Evolutionary conservation across 2,888 invertebrate species (phyloP).

Genomic region (Apotomis capreana): DNA sequence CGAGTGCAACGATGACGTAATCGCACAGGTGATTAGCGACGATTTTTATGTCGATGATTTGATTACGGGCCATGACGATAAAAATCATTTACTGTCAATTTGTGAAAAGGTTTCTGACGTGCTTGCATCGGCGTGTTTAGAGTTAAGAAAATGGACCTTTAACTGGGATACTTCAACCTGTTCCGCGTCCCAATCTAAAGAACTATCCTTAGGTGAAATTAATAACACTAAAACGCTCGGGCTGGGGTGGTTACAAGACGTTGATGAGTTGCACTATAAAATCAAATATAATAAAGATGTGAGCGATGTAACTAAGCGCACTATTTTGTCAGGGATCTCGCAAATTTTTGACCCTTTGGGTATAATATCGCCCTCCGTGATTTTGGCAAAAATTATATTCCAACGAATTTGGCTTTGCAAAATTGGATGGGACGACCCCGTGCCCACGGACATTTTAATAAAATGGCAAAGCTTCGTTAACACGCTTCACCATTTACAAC

Average conservation of each 20-base stretch:
- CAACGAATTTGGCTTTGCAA: too few species aligned
- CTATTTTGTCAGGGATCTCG: too few species aligned
- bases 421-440: too few species aligned
- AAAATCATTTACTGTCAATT: constrained; percentile 16
- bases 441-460: too few species aligned
- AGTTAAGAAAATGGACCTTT: constrained; percentile 8
- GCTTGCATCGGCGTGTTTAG: background rate
- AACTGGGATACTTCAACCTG: background rate
- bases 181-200: background rate
- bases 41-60: constrained; percentile 50
- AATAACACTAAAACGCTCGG: constrained; percentile 42
- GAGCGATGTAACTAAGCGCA: too few species aligned
- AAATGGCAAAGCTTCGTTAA: too few species aligned
- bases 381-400: too few species aligned
- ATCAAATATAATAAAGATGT: constrained; percentile 15
- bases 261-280: constrained; percentile 41
- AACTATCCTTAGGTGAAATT: constrained; percentile 31
- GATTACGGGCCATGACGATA: constrained; percentile 44
- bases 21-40: constrained; percentile 45
- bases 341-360: too few species aligned
- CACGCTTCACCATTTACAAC: too few species aligned
- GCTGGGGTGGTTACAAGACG: constrained; percentile 39
- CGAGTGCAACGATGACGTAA: constrained; percentile 48
- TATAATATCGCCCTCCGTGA: too few species aligned
- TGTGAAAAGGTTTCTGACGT: constrained; percentile 1